Evolutionary conservation across 2,113 vertebrate species (phyloP).

Genomic region (Alethe castanea): DNA sequence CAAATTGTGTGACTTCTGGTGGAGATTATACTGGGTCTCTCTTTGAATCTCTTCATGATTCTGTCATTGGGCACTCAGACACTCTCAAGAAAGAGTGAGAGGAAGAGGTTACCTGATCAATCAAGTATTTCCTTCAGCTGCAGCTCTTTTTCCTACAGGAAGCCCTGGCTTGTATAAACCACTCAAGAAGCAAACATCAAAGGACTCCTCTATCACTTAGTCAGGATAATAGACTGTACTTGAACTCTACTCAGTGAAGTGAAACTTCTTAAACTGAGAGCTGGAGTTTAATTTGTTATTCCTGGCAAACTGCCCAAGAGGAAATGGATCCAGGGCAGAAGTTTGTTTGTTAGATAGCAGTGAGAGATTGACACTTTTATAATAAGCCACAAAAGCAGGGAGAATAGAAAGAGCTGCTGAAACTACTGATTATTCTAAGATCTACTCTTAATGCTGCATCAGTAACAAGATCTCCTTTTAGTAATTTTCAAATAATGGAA

Average conservation of each 20-base stretch:
- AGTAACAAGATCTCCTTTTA: neutral
- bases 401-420: slow-evolving; percentile 39
- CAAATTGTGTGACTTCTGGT: neutral
- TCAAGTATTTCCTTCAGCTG: slow-evolving; percentile 60
- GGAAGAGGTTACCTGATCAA: slow-evolving; percentile 39
- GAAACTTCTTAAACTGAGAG: slow-evolving; percentile 74
- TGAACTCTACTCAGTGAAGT: slow-evolving; percentile 67
- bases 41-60: neutral
- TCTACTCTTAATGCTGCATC: neutral
- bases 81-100: slow-evolving; percentile 39
- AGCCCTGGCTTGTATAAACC: slow-evolving; percentile 57
- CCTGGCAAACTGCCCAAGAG: slow-evolving; percentile 74
- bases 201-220: slow-evolving; percentile 73
- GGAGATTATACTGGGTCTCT: neutral
- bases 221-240: slow-evolving; percentile 69
- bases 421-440: slow-evolving; percentile 16
- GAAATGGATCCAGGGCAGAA: slow-evolving; percentile 66
- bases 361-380: slow-evolving; percentile 56
- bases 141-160: slow-evolving; percentile 34
- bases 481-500: slow-evolving; percentile 47
- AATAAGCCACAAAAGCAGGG: slow-evolving; percentile 44
- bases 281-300: slow-evolving; percentile 73
- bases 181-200: slow-evolving; percentile 73
- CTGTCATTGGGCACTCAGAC: slow-evolving; percentile 27
- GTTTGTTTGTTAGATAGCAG: slow-evolving; percentile 63